Base-by-base conservation (phyloP, 2,113 vertebrate genomes). In the Melanostigma gelatinosum region DNA sequence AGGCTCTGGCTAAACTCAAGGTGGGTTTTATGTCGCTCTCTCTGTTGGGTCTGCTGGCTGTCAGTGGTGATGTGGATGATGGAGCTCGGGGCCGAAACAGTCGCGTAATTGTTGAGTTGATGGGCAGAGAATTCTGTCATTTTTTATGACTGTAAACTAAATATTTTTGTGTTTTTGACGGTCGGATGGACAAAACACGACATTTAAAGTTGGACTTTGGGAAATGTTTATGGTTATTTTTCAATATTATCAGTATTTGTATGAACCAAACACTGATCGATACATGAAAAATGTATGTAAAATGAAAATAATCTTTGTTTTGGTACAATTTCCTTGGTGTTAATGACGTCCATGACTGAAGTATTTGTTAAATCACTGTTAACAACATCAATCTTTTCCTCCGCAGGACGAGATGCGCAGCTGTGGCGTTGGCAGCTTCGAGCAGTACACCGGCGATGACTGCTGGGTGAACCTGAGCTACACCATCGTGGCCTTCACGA, bases 391-490 rank as follows among this genome's bases (percentile, higher is more conserved):
- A 20, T 38, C 6, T 29, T 36, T 12, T 0, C 11, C 20, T 32
- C 18, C 6, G 20, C 75, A 94, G 93, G 98, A 99, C 4, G 98
- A 99, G 90, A 99, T 99, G 97, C 96, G 93, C 34, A 89, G 85
- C 81, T 98, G 98, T 0, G 97, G 98, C 1, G 93, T 99, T 10
- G 79, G 93, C 62, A 95, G 36, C 89, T 98, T 99, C 54, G 97
- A 98, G 61, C 97, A 97, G 75, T 98, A 98, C 91, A 98, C 96
- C 0, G 98, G 98, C 0, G 97, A 99, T 9, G 97, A 97, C 95
- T 99, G 98, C 93, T 99, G 98, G 98, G 98, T 99, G 85, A 98
- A 98, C 93, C 95, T 99, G 57, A 99, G 98, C 93, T 99, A 99
- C 92, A 99, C 98, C 0, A 88, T 99, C 4, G 98, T 99, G 70